Percentiles rank a stretch among this genome's conserved stretches.
Evolutionary conservation across 2,113 vertebrate species (phyloP).

Genomic region (Clarias magur): DNA sequence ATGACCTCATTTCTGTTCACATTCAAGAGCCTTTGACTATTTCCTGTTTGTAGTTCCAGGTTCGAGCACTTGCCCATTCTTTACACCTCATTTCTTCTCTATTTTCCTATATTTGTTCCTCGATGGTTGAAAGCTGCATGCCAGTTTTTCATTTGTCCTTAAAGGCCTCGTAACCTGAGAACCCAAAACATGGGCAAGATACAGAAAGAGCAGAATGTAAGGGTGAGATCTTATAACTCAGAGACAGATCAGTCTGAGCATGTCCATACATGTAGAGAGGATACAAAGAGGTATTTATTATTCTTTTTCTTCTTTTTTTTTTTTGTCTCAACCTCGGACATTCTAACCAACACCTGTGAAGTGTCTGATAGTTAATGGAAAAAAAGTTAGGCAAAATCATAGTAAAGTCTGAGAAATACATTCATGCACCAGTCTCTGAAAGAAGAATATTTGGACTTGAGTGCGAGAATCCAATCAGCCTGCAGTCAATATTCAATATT

Average conservation of each 20-base stretch:
- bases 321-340: neutral
- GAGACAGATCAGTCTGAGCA: conserved; percentile 19
- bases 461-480: neutral
- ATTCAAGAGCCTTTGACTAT: neutral
- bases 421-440: neutral
- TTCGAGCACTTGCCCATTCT: neutral
- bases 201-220: conserved; percentile 27
- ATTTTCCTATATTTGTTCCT: conserved; percentile 12
- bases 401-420: too few relatives aligned
- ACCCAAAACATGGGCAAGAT: conserved; percentile 41
- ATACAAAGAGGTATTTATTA: neutral
- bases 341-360: neutral
- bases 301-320: neutral
- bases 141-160: conserved; percentile 16
- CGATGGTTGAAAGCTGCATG: conserved; percentile 14
- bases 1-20: neutral
- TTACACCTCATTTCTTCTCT: neutral
- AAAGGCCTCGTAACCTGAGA: conserved; percentile 40
- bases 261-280: conserved; percentile 24
- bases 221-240: conserved; percentile 1
- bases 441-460: neutral
- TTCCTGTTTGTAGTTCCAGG: neutral
- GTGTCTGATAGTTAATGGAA: neutral
- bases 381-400: neutral
- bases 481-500: neutral